A percentile compares a stretch with the other conserved stretches of the same genome.
These are phyloP conservation scores for Opisthocomus hoazin DNA, from an alignment of 2,113 vertebrate genomes.

Conservation along the genomic window DNA sequence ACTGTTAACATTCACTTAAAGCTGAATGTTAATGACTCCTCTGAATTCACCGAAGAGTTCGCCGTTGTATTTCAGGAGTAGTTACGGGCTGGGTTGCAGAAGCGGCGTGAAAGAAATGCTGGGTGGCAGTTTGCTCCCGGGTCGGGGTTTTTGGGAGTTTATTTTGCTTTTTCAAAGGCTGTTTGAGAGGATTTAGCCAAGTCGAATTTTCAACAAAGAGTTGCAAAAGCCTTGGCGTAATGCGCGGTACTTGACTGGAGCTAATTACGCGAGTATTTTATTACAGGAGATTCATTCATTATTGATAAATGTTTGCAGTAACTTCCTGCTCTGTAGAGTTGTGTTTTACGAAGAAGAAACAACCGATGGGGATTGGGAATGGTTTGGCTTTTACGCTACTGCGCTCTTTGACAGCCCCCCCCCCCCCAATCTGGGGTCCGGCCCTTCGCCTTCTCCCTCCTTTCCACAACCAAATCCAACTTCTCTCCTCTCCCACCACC, in stretches of 20 bases:
- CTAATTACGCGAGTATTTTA: slow-evolving; percentile 74
- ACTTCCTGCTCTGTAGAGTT: slow-evolving; percentile 65
- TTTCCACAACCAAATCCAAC: neutral
- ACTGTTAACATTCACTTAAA: slow-evolving; percentile 87
- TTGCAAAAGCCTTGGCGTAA: slow-evolving; percentile 64
- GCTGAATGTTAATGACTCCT: slow-evolving; percentile 81
- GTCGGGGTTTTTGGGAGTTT: no score
- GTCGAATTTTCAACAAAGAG: slow-evolving; percentile 59
- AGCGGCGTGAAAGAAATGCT: slow-evolving; percentile 15
- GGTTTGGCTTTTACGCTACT: neutral
- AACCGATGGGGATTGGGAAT: slow-evolving; percentile 55
- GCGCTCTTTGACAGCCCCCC: neutral
- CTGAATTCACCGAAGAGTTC: slow-evolving; percentile 75
- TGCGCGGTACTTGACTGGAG: slow-evolving; percentile 67
- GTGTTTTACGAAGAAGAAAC: slow-evolving; percentile 72
- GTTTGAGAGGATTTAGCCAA: slow-evolving; percentile 61
- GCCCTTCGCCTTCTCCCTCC: neutral
- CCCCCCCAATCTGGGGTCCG: neutral
- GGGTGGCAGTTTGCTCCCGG: neutral
- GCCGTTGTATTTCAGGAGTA: slow-evolving; percentile 66
- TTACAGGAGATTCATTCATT: slow-evolving; percentile 79
- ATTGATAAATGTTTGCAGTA: slow-evolving; percentile 78
- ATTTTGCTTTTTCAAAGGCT: neutral
- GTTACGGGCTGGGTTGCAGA: slow-evolving; percentile 61
- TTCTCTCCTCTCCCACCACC: neutral